Conservation (phyloP, 2,888 invertebrate genomes). For the Chymomyza fuscimana region DNA sequence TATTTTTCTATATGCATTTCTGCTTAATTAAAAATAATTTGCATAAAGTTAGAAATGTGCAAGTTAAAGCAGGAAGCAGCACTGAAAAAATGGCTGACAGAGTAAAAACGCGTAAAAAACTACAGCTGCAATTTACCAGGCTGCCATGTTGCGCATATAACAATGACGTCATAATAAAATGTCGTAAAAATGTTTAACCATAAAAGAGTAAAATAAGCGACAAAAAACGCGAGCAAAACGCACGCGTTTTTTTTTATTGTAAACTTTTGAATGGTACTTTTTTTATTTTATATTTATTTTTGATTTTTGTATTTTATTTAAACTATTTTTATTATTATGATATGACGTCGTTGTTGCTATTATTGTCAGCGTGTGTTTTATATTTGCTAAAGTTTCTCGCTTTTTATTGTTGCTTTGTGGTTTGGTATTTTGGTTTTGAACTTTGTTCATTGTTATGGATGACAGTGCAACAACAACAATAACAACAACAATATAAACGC, state of each 20-base stretch:
- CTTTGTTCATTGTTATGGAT: constrained; percentile 6
- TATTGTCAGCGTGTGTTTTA: constrained; percentile 12
- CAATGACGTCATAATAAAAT: background rate
- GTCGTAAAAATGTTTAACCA: background rate
- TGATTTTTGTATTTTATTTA: background rate
- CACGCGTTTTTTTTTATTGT: too few species aligned
- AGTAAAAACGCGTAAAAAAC: background rate
- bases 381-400: constrained; percentile 20
- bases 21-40: background rate
- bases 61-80: too few species aligned
- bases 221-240: too few species aligned
- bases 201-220: too few species aligned
- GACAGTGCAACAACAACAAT: constrained; percentile 4
- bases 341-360: background rate
- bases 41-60: background rate
- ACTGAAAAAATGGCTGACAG: too few species aligned
- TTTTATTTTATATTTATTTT: too few species aligned
- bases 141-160: background rate
- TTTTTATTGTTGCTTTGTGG: background rate
- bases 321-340: background rate
- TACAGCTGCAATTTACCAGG: background rate
- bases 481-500: background rate
- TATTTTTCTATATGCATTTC: background rate
- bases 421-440: background rate
- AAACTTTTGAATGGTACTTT: too few species aligned